A percentile compares a stretch with the other conserved stretches of the same genome.
Conservation (phyloP, 2,888 invertebrate genomes). For the Pollenia angustigena region DNA sequence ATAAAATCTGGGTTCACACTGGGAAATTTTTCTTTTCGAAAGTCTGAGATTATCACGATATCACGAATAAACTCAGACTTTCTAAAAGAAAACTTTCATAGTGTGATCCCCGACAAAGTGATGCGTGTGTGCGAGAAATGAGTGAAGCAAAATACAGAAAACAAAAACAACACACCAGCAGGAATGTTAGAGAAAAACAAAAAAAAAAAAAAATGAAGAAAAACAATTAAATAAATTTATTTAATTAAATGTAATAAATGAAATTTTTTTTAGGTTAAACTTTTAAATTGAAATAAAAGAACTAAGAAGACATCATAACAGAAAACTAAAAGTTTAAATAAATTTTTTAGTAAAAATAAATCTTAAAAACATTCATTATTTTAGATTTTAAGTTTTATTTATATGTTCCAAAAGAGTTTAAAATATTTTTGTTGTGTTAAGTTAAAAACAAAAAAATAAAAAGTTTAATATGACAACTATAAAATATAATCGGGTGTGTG, state of each 20-base stretch:
- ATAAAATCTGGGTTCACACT: not conserved
- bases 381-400: slow-evolving; percentile 63
- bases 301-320: slow-evolving; percentile 58
- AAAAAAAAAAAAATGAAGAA: slow-evolving; percentile 35
- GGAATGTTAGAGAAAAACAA: slow-evolving; percentile 58
- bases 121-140: slow-evolving; percentile 7
- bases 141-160: not conserved
- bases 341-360: slow-evolving; percentile 43
- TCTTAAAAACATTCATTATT: slow-evolving; percentile 63
- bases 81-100: too few species aligned
- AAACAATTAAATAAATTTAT: slow-evolving; percentile 24
- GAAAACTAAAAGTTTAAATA: not conserved
- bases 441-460: not conserved
- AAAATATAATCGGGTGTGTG: too few species aligned
- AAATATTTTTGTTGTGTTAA: not conserved
- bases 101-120: too few species aligned
- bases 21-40: too few species aligned
- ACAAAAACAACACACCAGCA: not conserved
- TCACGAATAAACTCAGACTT: too few species aligned
- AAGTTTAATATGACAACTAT: slow-evolving; percentile 39
- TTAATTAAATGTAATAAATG: slow-evolving; percentile 33
- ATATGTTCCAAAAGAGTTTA: slow-evolving; percentile 37
- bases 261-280: slow-evolving; percentile 20
- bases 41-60: too few species aligned
- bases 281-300: slow-evolving; percentile 20